These are phyloP conservation scores for Alethe diademata DNA, from an alignment of 2,113 vertebrate genomes.

Conservation along the genomic window DNA sequence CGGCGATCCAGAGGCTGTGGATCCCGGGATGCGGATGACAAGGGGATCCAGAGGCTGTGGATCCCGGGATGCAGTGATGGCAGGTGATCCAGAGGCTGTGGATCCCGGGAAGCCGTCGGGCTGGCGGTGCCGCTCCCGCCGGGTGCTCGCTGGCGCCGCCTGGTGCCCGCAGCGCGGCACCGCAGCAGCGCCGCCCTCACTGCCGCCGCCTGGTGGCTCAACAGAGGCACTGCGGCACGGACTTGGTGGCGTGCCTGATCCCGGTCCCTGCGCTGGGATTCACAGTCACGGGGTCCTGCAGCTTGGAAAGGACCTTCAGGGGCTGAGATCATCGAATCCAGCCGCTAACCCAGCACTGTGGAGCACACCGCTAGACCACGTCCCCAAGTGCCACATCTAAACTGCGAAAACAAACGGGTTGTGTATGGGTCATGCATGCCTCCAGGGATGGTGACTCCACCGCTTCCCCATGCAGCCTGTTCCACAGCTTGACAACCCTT, in stretches of 20 bases:
- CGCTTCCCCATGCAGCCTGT: neutral
- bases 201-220: neutral
- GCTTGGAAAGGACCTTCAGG: too few species aligned
- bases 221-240: neutral
- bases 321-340: neutral
- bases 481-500: neutral
- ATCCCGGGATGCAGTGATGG: neutral
- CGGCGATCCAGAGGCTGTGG: too few species aligned
- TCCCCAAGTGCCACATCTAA: neutral
- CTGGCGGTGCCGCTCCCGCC: too few species aligned
- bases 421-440: too few species aligned
- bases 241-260: rapidly evolving
- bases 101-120: too few species aligned
- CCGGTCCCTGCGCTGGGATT: rapidly evolving
- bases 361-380: neutral
- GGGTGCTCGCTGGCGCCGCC: neutral
- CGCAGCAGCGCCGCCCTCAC: neutral
- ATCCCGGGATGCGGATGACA: too few species aligned
- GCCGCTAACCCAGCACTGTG: too few species aligned
- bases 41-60: rapidly evolving
- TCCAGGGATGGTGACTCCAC: neutral
- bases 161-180: neutral
- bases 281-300: neutral
- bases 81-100: too few species aligned
- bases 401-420: neutral